Evolutionary conservation across 2,113 vertebrate genomes (phyloP).

Genomic region (Cheilinus undulatus): DNA sequence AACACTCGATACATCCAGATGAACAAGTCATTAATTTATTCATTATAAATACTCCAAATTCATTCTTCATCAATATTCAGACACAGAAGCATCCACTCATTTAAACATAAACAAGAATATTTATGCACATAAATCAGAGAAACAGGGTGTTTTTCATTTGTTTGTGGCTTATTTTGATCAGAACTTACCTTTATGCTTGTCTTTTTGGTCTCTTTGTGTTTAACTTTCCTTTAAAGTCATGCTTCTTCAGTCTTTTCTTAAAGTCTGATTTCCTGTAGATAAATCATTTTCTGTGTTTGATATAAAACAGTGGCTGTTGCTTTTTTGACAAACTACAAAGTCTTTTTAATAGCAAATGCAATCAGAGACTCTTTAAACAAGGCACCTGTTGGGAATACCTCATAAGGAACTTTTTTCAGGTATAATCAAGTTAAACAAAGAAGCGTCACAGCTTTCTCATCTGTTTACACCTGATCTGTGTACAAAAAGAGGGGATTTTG

Average conservation of each 20-base stretch:
- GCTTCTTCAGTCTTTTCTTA: background rate
- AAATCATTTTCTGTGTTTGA: background rate
- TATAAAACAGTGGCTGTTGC: no score
- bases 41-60: background rate
- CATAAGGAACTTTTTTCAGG: no score
- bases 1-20: slow-evolving; percentile 21
- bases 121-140: background rate
- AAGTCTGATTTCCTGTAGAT: background rate
- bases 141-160: background rate
- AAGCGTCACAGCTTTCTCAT: no score
- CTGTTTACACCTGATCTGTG: no score
- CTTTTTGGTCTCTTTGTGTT: background rate
- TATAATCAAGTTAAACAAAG: no score
- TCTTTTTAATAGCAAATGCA: no score
- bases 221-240: background rate
- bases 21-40: slow-evolving; percentile 18
- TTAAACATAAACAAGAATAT: background rate
- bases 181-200: background rate
- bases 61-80: background rate
- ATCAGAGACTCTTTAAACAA: no score
- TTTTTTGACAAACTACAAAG: no score
- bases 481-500: no score
- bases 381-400: no score
- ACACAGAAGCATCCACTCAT: slow-evolving; percentile 1
- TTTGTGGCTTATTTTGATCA: background rate